phyloP scores from a whole-genome alignment of 2,113 vertebrate species.

The Psilopsiagon aurifrons region DNA sequence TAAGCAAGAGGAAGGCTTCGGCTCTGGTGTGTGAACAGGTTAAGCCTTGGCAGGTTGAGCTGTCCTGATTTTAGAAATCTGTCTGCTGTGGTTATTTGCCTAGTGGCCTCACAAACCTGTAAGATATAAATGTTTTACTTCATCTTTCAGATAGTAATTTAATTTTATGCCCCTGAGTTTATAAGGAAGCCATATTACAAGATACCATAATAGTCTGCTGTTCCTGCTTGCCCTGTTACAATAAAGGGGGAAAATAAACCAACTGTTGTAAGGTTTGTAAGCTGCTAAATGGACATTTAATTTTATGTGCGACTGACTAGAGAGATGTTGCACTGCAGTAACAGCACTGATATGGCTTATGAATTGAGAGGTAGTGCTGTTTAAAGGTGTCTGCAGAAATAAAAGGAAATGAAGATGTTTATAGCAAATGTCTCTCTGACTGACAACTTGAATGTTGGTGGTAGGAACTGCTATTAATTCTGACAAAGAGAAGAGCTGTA shows the following conservation, averaged over 20 bases:
- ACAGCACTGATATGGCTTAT: constrained; percentile 17
- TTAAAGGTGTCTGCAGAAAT: constrained; percentile 50
- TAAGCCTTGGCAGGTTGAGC: constrained; percentile 29
- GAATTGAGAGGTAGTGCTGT: constrained; percentile 44
- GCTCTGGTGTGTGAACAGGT: neutral
- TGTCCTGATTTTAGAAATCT: neutral
- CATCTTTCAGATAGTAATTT: neutral
- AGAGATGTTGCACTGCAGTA: neutral
- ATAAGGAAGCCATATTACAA: neutral
- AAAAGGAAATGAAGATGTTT: constrained; percentile 54
- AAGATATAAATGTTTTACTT: neutral
- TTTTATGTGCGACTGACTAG: neutral
- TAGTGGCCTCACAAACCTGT: neutral
- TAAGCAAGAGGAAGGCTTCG: constrained; percentile 5
- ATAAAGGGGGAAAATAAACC: neutral
- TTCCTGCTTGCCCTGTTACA: neutral
- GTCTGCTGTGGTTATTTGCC: neutral
- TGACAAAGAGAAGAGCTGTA: neutral
- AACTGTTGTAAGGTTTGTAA: constrained; percentile 22
- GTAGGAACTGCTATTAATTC: constrained; percentile 20
- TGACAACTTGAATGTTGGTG: constrained; percentile 19
- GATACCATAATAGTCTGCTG: neutral
- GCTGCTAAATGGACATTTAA: constrained; percentile 19
- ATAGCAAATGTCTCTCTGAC: constrained; percentile 31
- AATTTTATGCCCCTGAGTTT: neutral